phyloP scores from a whole-genome alignment of 2,113 vertebrate species.

The Colossoma macropomum region DNA sequence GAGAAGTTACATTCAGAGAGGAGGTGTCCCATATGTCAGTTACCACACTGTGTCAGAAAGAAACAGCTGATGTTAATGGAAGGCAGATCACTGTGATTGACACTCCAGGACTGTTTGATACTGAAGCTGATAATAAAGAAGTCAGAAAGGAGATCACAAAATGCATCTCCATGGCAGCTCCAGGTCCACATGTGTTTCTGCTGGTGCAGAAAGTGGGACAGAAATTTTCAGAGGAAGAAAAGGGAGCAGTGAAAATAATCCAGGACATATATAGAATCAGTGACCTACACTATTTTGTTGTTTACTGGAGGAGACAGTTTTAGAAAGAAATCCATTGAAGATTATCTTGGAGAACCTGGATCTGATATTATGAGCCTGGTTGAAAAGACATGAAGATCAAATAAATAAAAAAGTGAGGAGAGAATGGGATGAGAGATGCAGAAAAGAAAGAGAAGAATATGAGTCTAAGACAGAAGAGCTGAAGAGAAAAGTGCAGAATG shows the following conservation, averaged over 20 bases:
- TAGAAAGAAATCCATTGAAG: too few relatives aligned
- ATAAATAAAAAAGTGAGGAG: background rate
- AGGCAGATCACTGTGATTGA: constrained; percentile 62
- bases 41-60: constrained; percentile 52
- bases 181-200: too few relatives aligned
- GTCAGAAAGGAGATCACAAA: constrained; percentile 42
- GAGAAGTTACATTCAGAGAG: background rate
- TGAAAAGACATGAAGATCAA: too few relatives aligned
- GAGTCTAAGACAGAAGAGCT: background rate
- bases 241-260: too few relatives aligned
- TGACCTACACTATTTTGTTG: too few relatives aligned
- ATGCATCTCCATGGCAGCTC: constrained; percentile 49
- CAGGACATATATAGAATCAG: constrained; percentile 30
- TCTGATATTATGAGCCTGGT: too few relatives aligned
- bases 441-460: background rate
- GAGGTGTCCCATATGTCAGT: constrained; percentile 48
- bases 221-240: too few relatives aligned
- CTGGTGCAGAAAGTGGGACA: too few relatives aligned
- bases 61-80: background rate
- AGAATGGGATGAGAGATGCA: background rate
- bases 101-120: constrained; percentile 73
- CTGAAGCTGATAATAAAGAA: constrained; percentile 19
- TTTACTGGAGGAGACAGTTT: too few relatives aligned
- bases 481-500: background rate
- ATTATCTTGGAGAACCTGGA: too few relatives aligned